phyloP scores from a whole-genome alignment of 2,113 vertebrate genomes.

The Physeter macrocephalus region DNA sequence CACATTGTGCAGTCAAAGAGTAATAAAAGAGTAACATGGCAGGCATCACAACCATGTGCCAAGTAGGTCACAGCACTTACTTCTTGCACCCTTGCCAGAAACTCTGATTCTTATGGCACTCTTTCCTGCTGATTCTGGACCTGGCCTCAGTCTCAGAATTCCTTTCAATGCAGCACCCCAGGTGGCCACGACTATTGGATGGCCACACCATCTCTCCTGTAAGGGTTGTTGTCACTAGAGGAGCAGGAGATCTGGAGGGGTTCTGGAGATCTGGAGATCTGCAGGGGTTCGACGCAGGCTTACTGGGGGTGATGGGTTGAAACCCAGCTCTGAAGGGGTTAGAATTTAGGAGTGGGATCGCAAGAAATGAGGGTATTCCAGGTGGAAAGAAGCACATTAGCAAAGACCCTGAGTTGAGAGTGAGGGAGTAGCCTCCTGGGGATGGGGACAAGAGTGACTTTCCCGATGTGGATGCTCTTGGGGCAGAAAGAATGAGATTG shows the following conservation, averaged over 20 bases:
- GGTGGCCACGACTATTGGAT: not conserved
- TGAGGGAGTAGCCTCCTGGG: not conserved
- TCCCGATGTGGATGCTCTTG: slow-evolving; percentile 25
- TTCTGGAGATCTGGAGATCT: not conserved
- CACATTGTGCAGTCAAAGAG: not conserved
- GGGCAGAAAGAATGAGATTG: slow-evolving; percentile 32
- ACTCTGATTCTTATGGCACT: not conserved
- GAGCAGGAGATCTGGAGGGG: not conserved
- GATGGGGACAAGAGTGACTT: not conserved
- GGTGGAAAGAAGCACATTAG: slow-evolving; percentile 6
- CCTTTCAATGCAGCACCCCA: not conserved
- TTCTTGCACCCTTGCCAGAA: accelerated
- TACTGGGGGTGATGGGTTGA: not conserved
- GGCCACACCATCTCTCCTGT: not conserved
- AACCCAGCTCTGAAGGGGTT: not conserved
- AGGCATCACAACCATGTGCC: not conserved
- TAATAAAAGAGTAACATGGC: not conserved
- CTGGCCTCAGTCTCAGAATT: not conserved
- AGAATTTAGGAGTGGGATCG: not conserved
- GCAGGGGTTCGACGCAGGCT: not conserved
- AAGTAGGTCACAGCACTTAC: not conserved
- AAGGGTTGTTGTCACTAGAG: not conserved
- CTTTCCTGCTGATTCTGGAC: not conserved
- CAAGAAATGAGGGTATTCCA: not conserved
- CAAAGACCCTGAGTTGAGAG: not conserved